Evolutionary conservation across 2,797 vertebrate species (phyloP), one percentile per base, ranked within the genome.

Genomic region (Pangasius larnaudii): DNA sequence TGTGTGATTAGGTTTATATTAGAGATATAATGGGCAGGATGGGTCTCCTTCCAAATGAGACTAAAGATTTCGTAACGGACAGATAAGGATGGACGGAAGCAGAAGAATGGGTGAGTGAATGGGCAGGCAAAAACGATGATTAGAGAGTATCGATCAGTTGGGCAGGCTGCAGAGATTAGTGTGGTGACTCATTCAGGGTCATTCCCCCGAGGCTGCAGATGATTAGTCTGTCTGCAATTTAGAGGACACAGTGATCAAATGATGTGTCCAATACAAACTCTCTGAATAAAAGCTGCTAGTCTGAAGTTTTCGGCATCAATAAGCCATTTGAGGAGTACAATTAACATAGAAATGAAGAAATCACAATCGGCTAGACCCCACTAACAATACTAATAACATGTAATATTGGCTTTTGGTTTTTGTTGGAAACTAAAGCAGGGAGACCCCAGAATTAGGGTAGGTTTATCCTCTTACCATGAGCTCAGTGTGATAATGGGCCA

Each of bases 91-190:
- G 11, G 61, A 24, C 53, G 71, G 72, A 49, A 53, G 56, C 67
- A 59, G 69, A 36, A 49, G 49, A 67, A 61, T 16, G 65, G 72
- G 10, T 24, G 49, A 53, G 42, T 11, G 22, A 49, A 65, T 65
- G 49, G 75, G 51, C 67, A 22, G 75, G 49, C 59, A 61, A 69
- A 88, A 78, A 53, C 11, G 87, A 65, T 86, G 90, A 86, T 88
- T 88, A 82, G 84, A 81, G n/a, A 11, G 58, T 85, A 89, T 90
- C 59, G 90, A 91, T 90, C 67, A 49, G 75, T 71, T 59, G 83
- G 85, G 74, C 24, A 42, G 18, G 80, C 1, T 14, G 58, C 49
- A 58, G 42, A 88, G 61, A 71, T 89, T 81, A 82, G 83, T 36
- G 39, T 33, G 58, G 78, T 22, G 80, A 79, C 83, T 91, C 89